Evolutionary conservation across 2,113 vertebrate genomes (phyloP), one percentile per base, ranked within the genome.

Genomic region (Myotis lucifugus): DNA sequence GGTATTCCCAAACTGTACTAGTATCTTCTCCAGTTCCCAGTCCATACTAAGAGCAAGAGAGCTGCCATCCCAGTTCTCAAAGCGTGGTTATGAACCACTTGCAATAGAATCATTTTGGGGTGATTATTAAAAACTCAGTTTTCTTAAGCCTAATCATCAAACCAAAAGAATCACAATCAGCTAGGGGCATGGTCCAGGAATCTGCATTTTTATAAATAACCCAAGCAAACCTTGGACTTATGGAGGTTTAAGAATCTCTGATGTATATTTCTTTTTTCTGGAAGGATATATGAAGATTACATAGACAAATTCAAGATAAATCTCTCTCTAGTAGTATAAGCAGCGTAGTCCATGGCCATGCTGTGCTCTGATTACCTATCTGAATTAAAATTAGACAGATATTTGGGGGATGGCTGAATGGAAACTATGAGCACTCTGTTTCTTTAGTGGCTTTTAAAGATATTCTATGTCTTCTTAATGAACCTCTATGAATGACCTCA

Each of bases 401-500:
- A 95, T 93, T 97, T 97, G 93, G 95, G 79, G 52, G 59, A 96
- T 97, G 83, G 88, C 85, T 95, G 48, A 97, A 97, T 97, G 97
- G 96, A 97, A 97, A 95, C 90, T 96, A 85, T 97, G 95, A 96
- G 69, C 50, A 56, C 76, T 76, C 89, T 96, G 73, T 88, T 97
- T 95, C 92, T 93, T 96, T 94, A 74, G 97, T 95, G 97, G 96
- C 73, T 96, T 97, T 96, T 92, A 97, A 97, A 95, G 94, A 96
- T 95, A 94, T 90, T 93, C 83, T 96, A 82, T 79, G 76, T 96
- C 96, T 97, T 96, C 93, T 88, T 97, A 97, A 96, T 87, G 93
- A 97, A 96, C 83, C 95, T 96, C 90, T 93, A 81, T 92, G 90
- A 95, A 96, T 97, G 97, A 97, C 97, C 97, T 97, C 96, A 97